Evolutionary conservation across 2,888 invertebrate species (phyloP), one percentile per base, ranked within the genome.

Genomic region (Aelia acuminata): DNA sequence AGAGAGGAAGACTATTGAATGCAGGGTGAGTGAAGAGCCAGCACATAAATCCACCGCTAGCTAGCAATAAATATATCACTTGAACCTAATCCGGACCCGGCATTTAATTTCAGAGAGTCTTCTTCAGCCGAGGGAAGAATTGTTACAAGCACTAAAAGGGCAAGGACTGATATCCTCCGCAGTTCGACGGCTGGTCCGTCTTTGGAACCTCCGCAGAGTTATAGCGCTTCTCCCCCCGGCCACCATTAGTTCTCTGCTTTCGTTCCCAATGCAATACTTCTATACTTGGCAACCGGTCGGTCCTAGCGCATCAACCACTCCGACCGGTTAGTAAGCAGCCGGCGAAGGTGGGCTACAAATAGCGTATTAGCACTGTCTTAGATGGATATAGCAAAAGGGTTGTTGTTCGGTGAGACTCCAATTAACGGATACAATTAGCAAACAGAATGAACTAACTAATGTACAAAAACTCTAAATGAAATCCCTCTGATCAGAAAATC

Each of bases 21-120:
- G 63, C 63, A 70, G 63, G 63, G 31, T 35, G 63, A 35, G 63
- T 20, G 63, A 70, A 35, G 20, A 70, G 31, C 31, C 63, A 0
- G 31, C 18, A 70, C 63, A 80, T 80, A 80, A 80, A 80, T 80
- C 80, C 10, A 15, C 10, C 3, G 43, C 20, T 43, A n/a, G 43
- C 80, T 3, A n/a, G 80, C 43, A 80, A 80, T 80, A 80, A 80
- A 80, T 80, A 80, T 35, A 80, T 80, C 80, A 80, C 15, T 70
- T 70, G 35, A 7, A 35, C 31, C 63, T 70, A 70, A 70, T 70
- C 63, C 35, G 63, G 63, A 35, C 63, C 63, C 63, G 63, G 31
- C 35, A 26, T 63, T 63, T 63, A 63, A 63, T 63, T 63, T 63
- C 63, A 20, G 26, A 31, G 63, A 70, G 63, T 70, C 63, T 70